phyloP scores from a whole-genome alignment of 2,888 invertebrate species.

The Taenaris catops region DNA sequence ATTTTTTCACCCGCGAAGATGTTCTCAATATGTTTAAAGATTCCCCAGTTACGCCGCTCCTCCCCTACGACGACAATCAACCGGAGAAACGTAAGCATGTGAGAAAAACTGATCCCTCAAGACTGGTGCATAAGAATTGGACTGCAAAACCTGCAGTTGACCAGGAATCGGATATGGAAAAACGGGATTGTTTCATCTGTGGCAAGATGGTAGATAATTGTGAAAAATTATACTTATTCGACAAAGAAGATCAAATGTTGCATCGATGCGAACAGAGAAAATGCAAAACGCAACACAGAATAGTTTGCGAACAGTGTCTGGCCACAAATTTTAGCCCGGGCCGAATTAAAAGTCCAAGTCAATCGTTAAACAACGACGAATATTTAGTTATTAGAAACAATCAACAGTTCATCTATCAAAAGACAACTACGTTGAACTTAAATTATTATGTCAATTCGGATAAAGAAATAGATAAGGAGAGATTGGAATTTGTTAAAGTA shows the following conservation, averaged over 20 bases:
- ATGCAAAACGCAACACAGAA: constrained; percentile 52
- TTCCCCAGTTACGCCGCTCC: constrained; percentile 55
- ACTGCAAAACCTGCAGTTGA: constrained; percentile 41
- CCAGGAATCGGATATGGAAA: constrained; percentile 47
- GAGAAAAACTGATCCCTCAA: constrained; percentile 61
- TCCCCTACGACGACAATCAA: constrained; percentile 48
- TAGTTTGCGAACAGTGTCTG: constrained; percentile 59
- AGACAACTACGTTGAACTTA: constrained; percentile 39
- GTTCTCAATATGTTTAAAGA: constrained; percentile 69
- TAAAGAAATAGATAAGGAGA: constrained; percentile 7
- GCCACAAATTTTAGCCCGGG: constrained; percentile 54
- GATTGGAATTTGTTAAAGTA: constrained; percentile 55
- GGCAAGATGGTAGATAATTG: constrained; percentile 47
- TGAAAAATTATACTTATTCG: constrained; percentile 63
- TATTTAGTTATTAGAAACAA: constrained; percentile 67
- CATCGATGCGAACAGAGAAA: constrained; percentile 59
- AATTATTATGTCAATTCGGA: constrained; percentile 2
- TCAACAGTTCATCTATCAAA: constrained; percentile 67
- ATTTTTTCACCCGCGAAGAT: constrained; percentile 55
- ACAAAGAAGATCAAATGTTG: constrained; percentile 65
- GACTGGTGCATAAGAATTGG: constrained; percentile 47
- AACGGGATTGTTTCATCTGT: constrained; percentile 61
- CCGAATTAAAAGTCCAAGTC: constrained; percentile 53
- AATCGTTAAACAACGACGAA: constrained; percentile 55
- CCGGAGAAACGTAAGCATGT: constrained; percentile 54